Conservation (phyloP, 2,797 vertebrate genomes). For the Clarias fuscus region DNA sequence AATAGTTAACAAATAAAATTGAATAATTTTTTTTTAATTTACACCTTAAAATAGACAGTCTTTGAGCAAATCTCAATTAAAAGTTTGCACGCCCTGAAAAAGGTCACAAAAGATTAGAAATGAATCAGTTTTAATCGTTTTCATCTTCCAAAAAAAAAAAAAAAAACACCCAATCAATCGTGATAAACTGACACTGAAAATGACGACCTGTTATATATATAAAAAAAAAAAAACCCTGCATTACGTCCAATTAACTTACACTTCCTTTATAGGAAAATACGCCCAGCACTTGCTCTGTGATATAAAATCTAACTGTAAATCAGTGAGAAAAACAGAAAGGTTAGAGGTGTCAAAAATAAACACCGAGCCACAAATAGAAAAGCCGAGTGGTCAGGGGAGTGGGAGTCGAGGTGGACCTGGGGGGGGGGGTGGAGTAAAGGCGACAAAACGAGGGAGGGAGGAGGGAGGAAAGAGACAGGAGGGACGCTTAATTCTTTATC, state of each 20-base stretch:
- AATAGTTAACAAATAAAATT: too few relatives aligned
- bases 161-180: neutral
- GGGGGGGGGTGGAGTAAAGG: slow-evolving; percentile 46
- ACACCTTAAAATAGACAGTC: neutral
- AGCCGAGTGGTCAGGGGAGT: slow-evolving; percentile 39
- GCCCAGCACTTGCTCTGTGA: too few relatives aligned
- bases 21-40: too few relatives aligned
- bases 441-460: slow-evolving; percentile 17
- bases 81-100: neutral
- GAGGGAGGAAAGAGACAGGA: slow-evolving; percentile 40
- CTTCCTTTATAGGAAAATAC: neutral
- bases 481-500: slow-evolving; percentile 58
- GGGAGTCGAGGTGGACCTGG: slow-evolving; percentile 33
- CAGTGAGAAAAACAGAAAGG: neutral
- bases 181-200: neutral
- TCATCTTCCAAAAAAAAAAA: too few relatives aligned
- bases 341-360: slow-evolving; percentile 61
- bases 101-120: neutral
- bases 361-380: slow-evolving; percentile 66
- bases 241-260: neutral
- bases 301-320: neutral
- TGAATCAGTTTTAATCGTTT: neutral
- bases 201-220: neutral
- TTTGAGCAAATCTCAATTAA: neutral
- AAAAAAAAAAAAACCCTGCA: neutral